Conservation (phyloP, 2,113 vertebrate species). For the Lampris incognitus region DNA sequence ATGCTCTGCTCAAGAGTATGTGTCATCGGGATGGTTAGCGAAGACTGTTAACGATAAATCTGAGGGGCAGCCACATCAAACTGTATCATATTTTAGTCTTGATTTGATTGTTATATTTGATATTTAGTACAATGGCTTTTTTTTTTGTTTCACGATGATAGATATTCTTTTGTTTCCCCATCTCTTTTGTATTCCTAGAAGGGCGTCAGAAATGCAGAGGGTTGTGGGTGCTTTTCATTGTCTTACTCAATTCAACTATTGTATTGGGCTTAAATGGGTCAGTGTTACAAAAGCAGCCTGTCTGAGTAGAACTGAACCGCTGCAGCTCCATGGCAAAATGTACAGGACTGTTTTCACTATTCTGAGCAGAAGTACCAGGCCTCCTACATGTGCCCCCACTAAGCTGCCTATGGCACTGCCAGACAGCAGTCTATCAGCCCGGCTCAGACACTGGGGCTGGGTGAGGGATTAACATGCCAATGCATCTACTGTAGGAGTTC, state of each 20-base stretch:
- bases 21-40: constrained; percentile 15
- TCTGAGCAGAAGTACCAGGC: constrained; percentile 5
- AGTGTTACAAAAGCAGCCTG: constrained; percentile 65
- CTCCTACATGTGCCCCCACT: background rate
- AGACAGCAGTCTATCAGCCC: background rate
- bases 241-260: constrained; percentile 51
- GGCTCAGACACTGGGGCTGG: background rate
- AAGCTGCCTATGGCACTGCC: background rate
- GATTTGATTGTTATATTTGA: constrained; percentile 28
- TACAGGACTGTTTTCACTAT: constrained; percentile 22
- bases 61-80: background rate
- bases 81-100: constrained; percentile 4
- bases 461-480: background rate
- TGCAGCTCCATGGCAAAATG: constrained; percentile 10
- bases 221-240: constrained; percentile 27
- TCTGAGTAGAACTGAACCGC: constrained; percentile 20
- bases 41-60: background rate
- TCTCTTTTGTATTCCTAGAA: constrained; percentile 2
- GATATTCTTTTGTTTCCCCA: constrained; percentile 5
- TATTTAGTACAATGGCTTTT: constrained; percentile 13
- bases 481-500: background rate
- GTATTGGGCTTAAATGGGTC: constrained; percentile 66
- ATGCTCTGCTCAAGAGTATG: background rate
- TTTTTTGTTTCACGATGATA: background rate
- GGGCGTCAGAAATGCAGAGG: constrained; percentile 15